Evolutionary conservation across 2,888 invertebrate genomes (phyloP).

Genomic region (Pegoplata infirma): DNA sequence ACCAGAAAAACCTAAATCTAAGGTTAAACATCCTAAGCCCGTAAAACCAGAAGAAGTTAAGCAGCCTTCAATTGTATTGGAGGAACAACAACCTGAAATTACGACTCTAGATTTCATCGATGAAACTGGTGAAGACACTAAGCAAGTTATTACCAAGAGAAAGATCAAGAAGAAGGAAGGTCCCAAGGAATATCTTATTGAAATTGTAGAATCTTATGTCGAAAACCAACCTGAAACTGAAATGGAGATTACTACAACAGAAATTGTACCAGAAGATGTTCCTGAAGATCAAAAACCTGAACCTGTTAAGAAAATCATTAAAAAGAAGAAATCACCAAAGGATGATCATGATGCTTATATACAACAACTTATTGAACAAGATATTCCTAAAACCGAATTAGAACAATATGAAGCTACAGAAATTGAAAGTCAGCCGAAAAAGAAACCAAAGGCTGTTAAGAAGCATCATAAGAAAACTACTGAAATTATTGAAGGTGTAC

Average conservation of each 20-base stretch:
- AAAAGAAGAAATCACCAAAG: conserved; percentile 71
- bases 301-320: conserved; percentile 64
- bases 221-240: conserved; percentile 77
- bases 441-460: conserved; percentile 73
- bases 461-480: conserved; percentile 75
- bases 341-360: conserved; percentile 72
- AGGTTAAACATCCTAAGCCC: conserved; percentile 64
- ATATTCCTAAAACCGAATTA: conserved; percentile 73
- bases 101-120: conserved; percentile 75
- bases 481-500: conserved; percentile 70
- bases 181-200: conserved; percentile 77
- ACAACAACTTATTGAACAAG: conserved; percentile 73
- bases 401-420: conserved; percentile 75
- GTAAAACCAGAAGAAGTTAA: conserved; percentile 47
- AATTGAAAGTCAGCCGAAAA: conserved; percentile 72
- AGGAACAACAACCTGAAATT: conserved; percentile 74
- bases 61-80: conserved; percentile 69
- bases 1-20: conserved; percentile 64
- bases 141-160: conserved; percentile 73
- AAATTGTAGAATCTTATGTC: conserved; percentile 77
- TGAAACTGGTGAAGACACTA: conserved; percentile 71
- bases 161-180: conserved; percentile 77
- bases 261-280: conserved; percentile 69
- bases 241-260: conserved; percentile 77
- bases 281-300: conserved; percentile 18